These are phyloP conservation scores for Nemopilema nomurai DNA, from an alignment of 30 jellyfish, hydroid and myxozoan species.

Conservation along the genomic window DNA sequence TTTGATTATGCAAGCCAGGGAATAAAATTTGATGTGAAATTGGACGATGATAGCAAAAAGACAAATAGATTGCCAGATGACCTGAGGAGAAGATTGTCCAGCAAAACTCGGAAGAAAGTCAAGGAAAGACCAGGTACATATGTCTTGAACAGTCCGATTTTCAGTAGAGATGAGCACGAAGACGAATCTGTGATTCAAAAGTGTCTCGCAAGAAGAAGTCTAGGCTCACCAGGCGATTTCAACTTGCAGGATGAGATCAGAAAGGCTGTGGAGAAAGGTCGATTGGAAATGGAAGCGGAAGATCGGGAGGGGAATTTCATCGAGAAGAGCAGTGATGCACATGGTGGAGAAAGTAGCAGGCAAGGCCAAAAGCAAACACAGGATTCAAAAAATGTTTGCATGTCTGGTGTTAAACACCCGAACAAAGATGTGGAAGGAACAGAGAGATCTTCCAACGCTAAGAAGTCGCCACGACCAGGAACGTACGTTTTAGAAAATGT, in stretches of 20 bases:
- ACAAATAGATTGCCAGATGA: slow-evolving; percentile 29
- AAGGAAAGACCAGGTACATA: slow-evolving; percentile 49
- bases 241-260: slow-evolving; percentile 38
- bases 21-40: slow-evolving; percentile 28
- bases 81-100: slow-evolving; percentile 28
- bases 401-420: not conserved
- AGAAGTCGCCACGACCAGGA: slow-evolving; percentile 1
- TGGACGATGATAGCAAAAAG: slow-evolving; percentile 18
- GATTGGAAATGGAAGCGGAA: slow-evolving; percentile 9
- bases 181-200: slow-evolving; percentile 6
- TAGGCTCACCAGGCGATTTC: slow-evolving; percentile 30
- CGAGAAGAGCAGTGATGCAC: not conserved
- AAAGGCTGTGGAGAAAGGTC: slow-evolving; percentile 30
- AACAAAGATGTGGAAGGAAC: not conserved
- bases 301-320: not conserved
- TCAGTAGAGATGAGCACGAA: slow-evolving; percentile 23
- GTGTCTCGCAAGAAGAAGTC: slow-evolving; percentile 27
- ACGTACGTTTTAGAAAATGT: not conserved
- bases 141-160: slow-evolving; percentile 50
- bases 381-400: not conserved
- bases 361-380: not conserved
- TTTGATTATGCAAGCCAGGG: slow-evolving; percentile 23
- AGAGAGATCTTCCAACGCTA: not conserved
- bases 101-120: not conserved
- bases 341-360: not conserved